phyloP scores from a whole-genome alignment of 2,797 vertebrate genomes.

The Melanotaenia maccullochi region DNA sequence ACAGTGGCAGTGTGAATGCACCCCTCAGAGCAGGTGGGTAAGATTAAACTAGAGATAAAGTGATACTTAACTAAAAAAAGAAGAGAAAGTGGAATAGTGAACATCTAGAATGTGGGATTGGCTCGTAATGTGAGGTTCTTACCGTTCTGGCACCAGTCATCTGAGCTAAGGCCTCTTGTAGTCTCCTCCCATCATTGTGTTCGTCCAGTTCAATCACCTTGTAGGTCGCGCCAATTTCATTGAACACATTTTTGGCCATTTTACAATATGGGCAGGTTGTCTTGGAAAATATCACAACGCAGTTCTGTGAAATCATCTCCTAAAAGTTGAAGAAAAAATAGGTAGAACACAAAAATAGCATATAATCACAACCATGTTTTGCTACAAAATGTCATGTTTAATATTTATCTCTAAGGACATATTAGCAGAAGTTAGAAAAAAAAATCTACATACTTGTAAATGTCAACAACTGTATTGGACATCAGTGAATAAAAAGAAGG shows the following conservation, averaged over 20 bases:
- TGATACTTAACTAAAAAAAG: not conserved
- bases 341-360: not conserved
- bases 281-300: slow-evolving; percentile 98
- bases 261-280: slow-evolving; percentile 92
- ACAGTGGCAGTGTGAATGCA: too few relatives aligned
- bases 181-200: slow-evolving; percentile 85
- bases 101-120: not conserved
- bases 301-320: slow-evolving; percentile 92
- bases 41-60: not conserved
- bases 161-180: slow-evolving; percentile 89
- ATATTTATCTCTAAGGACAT: not conserved
- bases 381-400: not conserved
- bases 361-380: not conserved
- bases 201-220: slow-evolving; percentile 91
- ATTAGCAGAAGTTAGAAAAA: not conserved
- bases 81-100: not conserved
- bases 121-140: slow-evolving; percentile 59
- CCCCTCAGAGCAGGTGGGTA: not conserved
- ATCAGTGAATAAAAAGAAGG: too few relatives aligned
- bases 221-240: slow-evolving; percentile 87
- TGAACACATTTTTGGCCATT: slow-evolving; percentile 94
- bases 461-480: too few relatives aligned
- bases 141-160: slow-evolving; percentile 93
- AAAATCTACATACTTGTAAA: not conserved
- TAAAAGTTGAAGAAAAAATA: slow-evolving; percentile 55